Base-by-base conservation (phyloP, 2,888 invertebrate species). In the Oscheius sp. region DNA sequence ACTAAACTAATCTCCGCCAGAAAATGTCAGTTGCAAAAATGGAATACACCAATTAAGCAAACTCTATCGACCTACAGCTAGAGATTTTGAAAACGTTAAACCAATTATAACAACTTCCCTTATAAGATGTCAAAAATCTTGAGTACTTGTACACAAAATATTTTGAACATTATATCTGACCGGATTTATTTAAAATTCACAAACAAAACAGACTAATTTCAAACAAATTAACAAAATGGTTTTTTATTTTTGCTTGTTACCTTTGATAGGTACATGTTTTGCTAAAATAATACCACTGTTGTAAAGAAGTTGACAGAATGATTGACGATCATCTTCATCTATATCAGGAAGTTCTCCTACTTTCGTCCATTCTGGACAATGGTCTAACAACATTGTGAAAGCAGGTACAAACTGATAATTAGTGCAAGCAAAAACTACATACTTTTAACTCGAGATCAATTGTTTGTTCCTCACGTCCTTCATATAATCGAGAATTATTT, bases 401-500 rank as follows among this genome's bases (percentile, higher is more conserved):
- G 61, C 73, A 24, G 62, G 47, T 14, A 63, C 72, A 45, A 45
- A 72, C 74, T 80, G 61, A 68, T 74, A 69, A 30, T 26, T 26
- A 14, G 17, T 32, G 6, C 20, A 6, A 45, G 9, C 6, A 45
- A 20, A 8, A 22, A 22, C 17, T 38, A 50, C 24, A 3, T 44
- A 78, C 79, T 51, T 74, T 64, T 1, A 66, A 17, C 1, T 77
- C 76, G 26, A 74, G 70, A 17, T 80, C 80, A 38, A 79, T 62
- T 17, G 70, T 63, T n/a, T 72, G 64, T 49, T 83, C 83, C 12
- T 75, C 73, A 17, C 71, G 68, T 17, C 79, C 81, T 50, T 81
- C 81, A 68, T 76, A 83, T 1, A 77, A 44, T 2, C 78, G 70
- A 9, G 81, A 76, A 66, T 84, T 84, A 56, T 72, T 68, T 75